Conservation (phyloP, 2,113 vertebrate genomes). For the Carassius carassius region DNA sequence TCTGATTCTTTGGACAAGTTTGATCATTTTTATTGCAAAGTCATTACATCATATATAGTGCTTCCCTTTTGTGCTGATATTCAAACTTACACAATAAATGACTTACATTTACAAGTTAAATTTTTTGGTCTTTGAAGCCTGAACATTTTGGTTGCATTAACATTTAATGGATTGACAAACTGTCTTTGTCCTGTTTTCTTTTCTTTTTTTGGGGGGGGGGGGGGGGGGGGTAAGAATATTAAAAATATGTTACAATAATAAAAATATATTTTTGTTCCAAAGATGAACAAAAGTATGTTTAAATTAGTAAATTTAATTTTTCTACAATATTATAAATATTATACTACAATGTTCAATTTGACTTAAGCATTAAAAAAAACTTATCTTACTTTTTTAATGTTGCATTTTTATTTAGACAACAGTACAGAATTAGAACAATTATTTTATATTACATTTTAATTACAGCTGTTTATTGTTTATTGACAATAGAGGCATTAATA, state of each 20-base stretch:
- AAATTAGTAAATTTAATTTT: background rate
- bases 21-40: slow-evolving; percentile 30
- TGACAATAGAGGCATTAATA: background rate
- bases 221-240: no score
- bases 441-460: background rate
- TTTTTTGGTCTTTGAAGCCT: background rate
- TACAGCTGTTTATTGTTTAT: background rate
- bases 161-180: background rate
- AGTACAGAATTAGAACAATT: background rate
- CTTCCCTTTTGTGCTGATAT: background rate
- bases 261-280: background rate
- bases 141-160: background rate
- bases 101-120: background rate
- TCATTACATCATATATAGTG: slow-evolving; percentile 29
- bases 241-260: no score
- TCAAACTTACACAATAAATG: background rate
- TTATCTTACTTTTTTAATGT: background rate
- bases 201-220: no score
- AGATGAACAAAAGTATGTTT: background rate
- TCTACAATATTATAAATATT: no score
- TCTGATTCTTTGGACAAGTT: background rate
- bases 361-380: background rate
- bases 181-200: no score
- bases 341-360: background rate
- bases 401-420: background rate